Evolutionary conservation across 1,140 invertebrate genomes (phyloP).

Genomic region (Rhyacophila brunnea): DNA sequence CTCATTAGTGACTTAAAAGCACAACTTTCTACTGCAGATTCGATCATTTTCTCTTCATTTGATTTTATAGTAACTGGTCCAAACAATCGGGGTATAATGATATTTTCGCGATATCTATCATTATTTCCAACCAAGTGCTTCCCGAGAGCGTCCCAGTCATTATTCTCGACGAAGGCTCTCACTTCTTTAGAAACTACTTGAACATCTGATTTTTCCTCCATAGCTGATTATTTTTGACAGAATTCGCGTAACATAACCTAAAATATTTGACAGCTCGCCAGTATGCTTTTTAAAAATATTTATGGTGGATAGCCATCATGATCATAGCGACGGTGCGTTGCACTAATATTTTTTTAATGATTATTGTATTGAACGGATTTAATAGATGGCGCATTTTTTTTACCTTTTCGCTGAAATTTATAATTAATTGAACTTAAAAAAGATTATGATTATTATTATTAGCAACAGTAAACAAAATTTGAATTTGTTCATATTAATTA

Average conservation of each 20-base stretch:
- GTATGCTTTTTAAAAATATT: neutral
- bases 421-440: too few species aligned
- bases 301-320: too few species aligned
- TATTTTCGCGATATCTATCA: slow-evolving; percentile 70
- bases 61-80: slow-evolving; percentile 78
- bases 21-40: slow-evolving; percentile 87
- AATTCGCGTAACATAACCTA: slow-evolving; percentile 4
- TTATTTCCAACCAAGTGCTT: slow-evolving; percentile 66
- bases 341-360: too few species aligned
- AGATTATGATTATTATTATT: too few species aligned
- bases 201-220: slow-evolving; percentile 13
- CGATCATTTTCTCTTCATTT: slow-evolving; percentile 85
- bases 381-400: too few species aligned
- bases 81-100: slow-evolving; percentile 76
- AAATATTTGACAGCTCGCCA: neutral
- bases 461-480: too few species aligned
- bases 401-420: too few species aligned
- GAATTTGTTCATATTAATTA: too few species aligned
- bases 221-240: slow-evolving; percentile 1
- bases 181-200: slow-evolving; percentile 36
- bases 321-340: too few species aligned
- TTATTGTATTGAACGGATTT: too few species aligned
- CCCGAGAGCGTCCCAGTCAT: slow-evolving; percentile 59
- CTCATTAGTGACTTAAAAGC: slow-evolving; percentile 87
- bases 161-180: slow-evolving; percentile 48